A percentile compares a stretch with the other conserved stretches of the same genome.
These are phyloP conservation scores for Brachionus manjavacas DNA, from an alignment of 1,140 invertebrate species.

Conservation along the genomic window DNA sequence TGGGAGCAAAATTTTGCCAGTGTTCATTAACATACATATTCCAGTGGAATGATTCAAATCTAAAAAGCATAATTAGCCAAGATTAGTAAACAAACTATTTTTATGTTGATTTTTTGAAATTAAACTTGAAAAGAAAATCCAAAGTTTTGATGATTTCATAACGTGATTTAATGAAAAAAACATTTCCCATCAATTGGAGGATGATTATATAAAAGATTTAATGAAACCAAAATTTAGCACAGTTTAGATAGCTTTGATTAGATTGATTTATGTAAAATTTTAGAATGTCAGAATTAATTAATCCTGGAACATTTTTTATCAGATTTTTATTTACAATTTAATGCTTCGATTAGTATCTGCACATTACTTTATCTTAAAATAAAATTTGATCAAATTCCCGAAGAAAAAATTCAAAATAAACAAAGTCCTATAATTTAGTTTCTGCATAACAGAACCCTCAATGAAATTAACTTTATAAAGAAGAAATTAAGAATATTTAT, in stretches of 20 bases:
- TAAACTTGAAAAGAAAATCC: not conserved
- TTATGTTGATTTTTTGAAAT: not conserved
- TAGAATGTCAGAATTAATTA: not conserved
- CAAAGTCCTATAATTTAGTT: too few relatives aligned
- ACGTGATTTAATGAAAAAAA: not conserved
- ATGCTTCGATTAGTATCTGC: not conserved
- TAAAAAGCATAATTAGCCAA: not conserved
- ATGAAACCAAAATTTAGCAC: not conserved
- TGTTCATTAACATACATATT: conserved; percentile 33
- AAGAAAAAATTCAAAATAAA: too few relatives aligned
- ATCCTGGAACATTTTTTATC: not conserved
- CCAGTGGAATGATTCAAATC: not conserved
- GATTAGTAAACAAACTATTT: not conserved
- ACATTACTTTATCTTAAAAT: too few relatives aligned
- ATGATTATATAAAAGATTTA: not conserved
- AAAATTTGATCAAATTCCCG: too few relatives aligned
- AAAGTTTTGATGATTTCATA: not conserved
- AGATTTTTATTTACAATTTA: too few relatives aligned
- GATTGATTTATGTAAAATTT: not conserved
- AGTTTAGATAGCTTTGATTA: not conserved
- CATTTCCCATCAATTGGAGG: not conserved
- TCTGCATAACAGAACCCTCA: too few relatives aligned
- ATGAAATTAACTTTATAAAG: too few relatives aligned
- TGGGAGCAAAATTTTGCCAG: conserved; percentile 20
- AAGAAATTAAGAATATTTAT: too few relatives aligned